Base-by-base conservation (phyloP, 2,888 invertebrate species). In the Ceraclea dissimilis region DNA sequence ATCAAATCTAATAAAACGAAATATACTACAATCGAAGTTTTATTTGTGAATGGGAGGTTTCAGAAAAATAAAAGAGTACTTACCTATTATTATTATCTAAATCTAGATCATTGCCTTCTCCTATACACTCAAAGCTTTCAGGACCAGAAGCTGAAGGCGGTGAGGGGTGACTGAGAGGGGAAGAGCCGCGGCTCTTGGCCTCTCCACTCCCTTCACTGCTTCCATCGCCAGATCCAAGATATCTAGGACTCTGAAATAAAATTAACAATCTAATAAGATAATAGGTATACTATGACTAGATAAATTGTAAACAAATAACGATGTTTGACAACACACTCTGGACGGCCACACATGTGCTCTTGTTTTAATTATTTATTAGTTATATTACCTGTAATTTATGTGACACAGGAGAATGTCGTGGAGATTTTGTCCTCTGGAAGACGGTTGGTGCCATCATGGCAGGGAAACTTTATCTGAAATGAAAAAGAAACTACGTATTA, bases 81-180 rank as follows among this genome's bases (percentile, higher is more conserved):
- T 50, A 64, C 63, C 63, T 62, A 33, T 62, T 60, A 18, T 60
- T 67, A 62, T 65, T 61, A 22, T 66, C 66, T 21, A 67, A 64
- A 50, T 83, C 83, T 17, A 76, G 75, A 61, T 83, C 82, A 17
- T 74, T 83, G 56, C 76, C 79, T 68, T 86, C 85, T 1, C 86
- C 88, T 66, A 84, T 86, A 70, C 90, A 89, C 69, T 90, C 90
- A 72, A 85, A 90, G 71, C 86, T 89, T 70, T 90, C 90, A 11
- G 84, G 86, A 66, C 89, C 89, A 2, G 88, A 88, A 63, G 88
- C 77, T 56, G 55, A 55, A 11, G 55, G 55, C 19, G 55, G 55
- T 2, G 55, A 55, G 19, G 55, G 50, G 10, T n/a, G 49, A 16
- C 49, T 26, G 16, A 49, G 49, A 1, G 61, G 57, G 6, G 61